Percentiles rank a stretch among this genome's conserved stretches.
Conservation (phyloP, 2,113 vertebrate species). For the Pseudopipra pipra region DNA sequence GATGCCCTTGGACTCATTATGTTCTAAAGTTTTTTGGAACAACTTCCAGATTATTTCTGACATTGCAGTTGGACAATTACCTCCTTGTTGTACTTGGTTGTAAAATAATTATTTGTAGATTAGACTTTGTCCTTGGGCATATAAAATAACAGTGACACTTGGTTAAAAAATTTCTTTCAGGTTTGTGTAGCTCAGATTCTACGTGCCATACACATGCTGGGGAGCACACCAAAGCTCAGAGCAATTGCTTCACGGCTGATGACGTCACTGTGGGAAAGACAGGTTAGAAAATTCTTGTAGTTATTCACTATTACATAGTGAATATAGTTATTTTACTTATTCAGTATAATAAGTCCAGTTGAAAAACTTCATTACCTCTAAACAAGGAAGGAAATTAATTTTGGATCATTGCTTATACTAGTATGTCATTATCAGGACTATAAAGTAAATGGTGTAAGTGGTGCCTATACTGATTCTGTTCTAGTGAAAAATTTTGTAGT, state of each 20-base stretch:
- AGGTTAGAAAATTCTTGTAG: conserved; percentile 75
- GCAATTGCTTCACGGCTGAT: conserved; percentile 85
- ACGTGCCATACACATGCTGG: conserved; percentile 82
- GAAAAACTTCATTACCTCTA: background rate
- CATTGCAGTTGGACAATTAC: background rate
- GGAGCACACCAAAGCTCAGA: conserved; percentile 80
- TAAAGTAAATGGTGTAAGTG: background rate
- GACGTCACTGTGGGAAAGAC: conserved; percentile 90
- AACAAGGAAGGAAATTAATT: background rate
- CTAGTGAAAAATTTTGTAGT: background rate
- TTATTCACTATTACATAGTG: background rate
- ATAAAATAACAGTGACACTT: background rate
- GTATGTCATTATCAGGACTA: background rate
- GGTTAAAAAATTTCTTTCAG: conserved; percentile 69
- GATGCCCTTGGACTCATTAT: background rate
- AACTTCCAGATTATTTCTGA: background rate
- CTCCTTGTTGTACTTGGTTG: background rate
- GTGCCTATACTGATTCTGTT: background rate
- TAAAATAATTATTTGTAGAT: background rate
- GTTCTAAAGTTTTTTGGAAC: background rate
- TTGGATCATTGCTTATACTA: background rate
- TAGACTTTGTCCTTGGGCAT: background rate
- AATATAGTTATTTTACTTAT: background rate
- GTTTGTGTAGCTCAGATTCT: conserved; percentile 89
- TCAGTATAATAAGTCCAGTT: background rate